phyloP scores from a whole-genome alignment of 2,888 invertebrate species.

The Athalia circularis region DNA sequence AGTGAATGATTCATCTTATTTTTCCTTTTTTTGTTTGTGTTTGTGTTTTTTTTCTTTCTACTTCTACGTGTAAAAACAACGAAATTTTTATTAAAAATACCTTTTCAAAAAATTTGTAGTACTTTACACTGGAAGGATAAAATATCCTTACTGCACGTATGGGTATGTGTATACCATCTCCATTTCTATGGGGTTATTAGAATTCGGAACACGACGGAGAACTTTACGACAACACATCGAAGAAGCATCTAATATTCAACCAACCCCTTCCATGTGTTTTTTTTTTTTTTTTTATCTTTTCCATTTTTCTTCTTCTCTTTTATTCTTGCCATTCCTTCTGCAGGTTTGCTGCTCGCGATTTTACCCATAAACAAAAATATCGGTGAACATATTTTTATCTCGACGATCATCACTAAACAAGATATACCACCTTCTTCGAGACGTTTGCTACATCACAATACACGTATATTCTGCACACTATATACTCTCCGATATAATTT shows the following conservation, averaged over 20 bases:
- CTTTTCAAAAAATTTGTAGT: too few species aligned
- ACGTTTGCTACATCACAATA: background rate
- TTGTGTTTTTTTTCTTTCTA: too few species aligned
- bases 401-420: background rate
- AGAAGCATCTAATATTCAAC: slow-evolving; percentile 32
- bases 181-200: too few species aligned
- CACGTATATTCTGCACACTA: background rate
- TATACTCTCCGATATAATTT: background rate
- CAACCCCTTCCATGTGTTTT: background rate
- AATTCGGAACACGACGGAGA: slow-evolving; percentile 26
- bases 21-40: too few species aligned
- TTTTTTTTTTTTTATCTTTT: background rate
- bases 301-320: background rate
- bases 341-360: background rate
- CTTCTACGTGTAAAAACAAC: too few species aligned
- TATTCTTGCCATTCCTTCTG: background rate
- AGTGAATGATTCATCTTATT: too few species aligned
- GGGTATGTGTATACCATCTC: too few species aligned
- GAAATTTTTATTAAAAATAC: too few species aligned
- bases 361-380: slow-evolving; percentile 41
- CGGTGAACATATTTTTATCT: slow-evolving; percentile 27
- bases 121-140: too few species aligned
- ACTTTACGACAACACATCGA: background rate
- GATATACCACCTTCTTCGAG: background rate
- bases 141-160: too few species aligned